Base-by-base conservation (phyloP, 53 echinoderm and acorn worm genomes). In the Echinometra lucunter region DNA sequence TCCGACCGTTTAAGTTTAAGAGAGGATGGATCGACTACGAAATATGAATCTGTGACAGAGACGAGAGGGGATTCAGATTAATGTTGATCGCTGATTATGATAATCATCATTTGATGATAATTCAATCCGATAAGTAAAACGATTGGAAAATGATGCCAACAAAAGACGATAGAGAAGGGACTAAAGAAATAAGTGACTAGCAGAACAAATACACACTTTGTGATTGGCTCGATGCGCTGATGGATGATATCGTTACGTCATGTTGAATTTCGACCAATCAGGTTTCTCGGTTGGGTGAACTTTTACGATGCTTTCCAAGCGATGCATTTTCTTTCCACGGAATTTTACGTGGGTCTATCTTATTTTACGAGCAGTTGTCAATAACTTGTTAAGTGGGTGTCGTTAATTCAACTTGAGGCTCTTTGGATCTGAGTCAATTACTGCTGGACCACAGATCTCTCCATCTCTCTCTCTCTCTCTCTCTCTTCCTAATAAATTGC, bases 351-450 rank as follows among this genome's bases (percentile, higher is more conserved):
- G 32, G 88, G 37, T 88, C 55, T n/a, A 55, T 49, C 88, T 56
- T 88, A 30, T 60, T 90, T 58, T 90, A 90, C 90, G 90, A 90
- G 90, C 92, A 53, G 28, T 72, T 44, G 72, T 92, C 72, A 92
- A 70, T 67, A 67, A 56, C 72, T 44, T 92, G 92, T 92, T 92
- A 92, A 92, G 92, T 92, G 72, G 92, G 44, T 70, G 44, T 92
- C 67, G 92, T 70, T 92, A 92, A 92, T 92, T 92, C 92, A 53
- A 92, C 92, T 45, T 38, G 92, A 44, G 74, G 72, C 69, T 92
- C 44, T 91, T 89, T 37, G 58, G n/a, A 57, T 18, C 19, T 27
- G 92, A 45, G 28, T 67, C 74, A 72, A 92, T 92, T 92, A 90
- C 35, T 34, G 55, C 53, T 45, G 25, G 49, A 88, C 88, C 88